A percentile compares a stretch with the other conserved stretches of the same genome.
Evolutionary conservation across 1,140 invertebrate species (phyloP).

Genomic region (Teleopsis dalmanni): DNA sequence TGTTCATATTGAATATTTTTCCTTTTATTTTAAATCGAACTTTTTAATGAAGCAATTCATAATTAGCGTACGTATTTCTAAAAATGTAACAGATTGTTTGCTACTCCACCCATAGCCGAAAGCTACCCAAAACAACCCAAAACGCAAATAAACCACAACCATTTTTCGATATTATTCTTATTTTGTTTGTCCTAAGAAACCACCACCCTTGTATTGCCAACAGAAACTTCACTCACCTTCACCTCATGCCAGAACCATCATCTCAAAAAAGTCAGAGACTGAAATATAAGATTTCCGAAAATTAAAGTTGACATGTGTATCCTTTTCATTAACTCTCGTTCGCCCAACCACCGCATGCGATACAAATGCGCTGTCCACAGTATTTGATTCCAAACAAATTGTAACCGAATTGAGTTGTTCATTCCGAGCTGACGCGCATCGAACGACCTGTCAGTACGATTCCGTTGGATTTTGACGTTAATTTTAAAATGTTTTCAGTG

Average conservation of each 20-base stretch:
- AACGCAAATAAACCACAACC: constrained; percentile 1
- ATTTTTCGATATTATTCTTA: no score
- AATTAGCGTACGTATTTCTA: background rate
- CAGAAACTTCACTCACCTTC: no score
- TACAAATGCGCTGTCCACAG: constrained; percentile 13
- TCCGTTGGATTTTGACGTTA: constrained; percentile 27
- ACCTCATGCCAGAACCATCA: no score
- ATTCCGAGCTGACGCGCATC: constrained; percentile 14
- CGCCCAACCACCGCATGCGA: background rate
- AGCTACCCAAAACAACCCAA: background rate
- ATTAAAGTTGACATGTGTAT: constrained; percentile 44
- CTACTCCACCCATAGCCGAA: background rate
- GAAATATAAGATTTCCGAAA: constrained; percentile 18
- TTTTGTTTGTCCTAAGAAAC: no score
- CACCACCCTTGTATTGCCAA: background rate
- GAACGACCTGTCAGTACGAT: constrained; percentile 33
- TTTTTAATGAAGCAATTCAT: background rate
- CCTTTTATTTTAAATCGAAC: no score
- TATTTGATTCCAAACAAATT: constrained; percentile 22
- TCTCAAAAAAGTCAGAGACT: no score
- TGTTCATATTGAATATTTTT: background rate
- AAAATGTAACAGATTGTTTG: constrained; percentile 8
- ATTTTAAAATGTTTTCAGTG: no score
- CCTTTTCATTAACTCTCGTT: constrained; percentile 43
- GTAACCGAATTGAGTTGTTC: constrained; percentile 42